These are phyloP conservation scores for Sinella curviseta DNA, from an alignment of 1,140 invertebrate genomes.

Conservation along the genomic window DNA sequence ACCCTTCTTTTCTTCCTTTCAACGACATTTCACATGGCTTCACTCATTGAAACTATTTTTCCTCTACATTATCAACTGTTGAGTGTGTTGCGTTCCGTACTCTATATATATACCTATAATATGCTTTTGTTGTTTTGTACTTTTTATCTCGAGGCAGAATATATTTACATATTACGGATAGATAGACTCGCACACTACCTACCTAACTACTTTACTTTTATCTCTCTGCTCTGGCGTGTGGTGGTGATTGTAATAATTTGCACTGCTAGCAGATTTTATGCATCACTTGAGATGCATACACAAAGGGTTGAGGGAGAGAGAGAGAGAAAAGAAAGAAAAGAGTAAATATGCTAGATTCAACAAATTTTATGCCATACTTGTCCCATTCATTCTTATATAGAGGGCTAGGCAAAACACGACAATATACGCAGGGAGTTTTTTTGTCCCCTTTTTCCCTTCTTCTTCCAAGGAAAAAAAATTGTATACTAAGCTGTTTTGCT, in stretches of 20 bases:
- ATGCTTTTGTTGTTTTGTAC: too few species aligned
- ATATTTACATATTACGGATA: too few species aligned
- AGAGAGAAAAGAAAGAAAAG: background rate
- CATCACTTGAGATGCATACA: conserved; percentile 19
- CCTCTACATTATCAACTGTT: conserved; percentile 15
- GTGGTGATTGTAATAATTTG: conserved; percentile 22
- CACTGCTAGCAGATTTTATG: conserved; percentile 22
- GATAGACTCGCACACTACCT: background rate
- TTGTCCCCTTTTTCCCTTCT: too few species aligned
- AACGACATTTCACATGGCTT: background rate
- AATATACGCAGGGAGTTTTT: background rate
- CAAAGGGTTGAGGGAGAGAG: too few species aligned
- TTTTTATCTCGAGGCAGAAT: background rate
- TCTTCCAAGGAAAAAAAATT: background rate
- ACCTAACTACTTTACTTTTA: background rate
- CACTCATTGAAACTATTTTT: background rate
- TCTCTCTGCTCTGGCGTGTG: too few species aligned
- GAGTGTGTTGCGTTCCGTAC: background rate
- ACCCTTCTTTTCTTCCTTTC: background rate
- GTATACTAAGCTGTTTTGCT: background rate
- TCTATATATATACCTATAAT: too few species aligned
- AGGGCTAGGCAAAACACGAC: background rate
- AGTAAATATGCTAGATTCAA: conserved; percentile 20
- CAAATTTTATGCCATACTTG: conserved; percentile 16
- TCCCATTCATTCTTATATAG: conserved; percentile 3